Evolutionary conservation across 2,888 invertebrate species (phyloP), one percentile per base, ranked within the genome.

Genomic region (Unio delphinus): DNA sequence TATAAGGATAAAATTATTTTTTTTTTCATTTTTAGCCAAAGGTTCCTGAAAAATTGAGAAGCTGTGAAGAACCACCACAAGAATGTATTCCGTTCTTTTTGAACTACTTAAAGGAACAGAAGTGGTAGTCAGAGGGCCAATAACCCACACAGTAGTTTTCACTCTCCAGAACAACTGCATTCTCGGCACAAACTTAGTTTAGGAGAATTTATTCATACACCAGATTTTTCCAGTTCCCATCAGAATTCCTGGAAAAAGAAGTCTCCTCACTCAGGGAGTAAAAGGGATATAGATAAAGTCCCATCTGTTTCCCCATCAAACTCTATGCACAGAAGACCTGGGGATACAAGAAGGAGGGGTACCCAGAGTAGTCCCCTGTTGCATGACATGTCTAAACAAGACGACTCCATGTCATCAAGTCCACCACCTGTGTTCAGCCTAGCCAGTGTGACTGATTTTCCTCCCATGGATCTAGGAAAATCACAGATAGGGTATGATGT

Each of bases 71-170:
- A 61, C 55, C 82, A 56, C 78, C 80, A 56, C 75, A 75, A 28
- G 86, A 87, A 63, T 87, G 86, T 73, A 77, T 87, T 30, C 86
- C 86, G 30, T 87, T 75, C 68, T 83, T 87, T 64, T 72, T 87
- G 30, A 86, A 87, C 78, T 86, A 83, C 64, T 70, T 87, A n/a
- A 69, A 86, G 23, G 86, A 85, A 63, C 15, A 76, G 77, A 30
- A 74, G 77, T 79, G 75, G 76, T 4, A 80, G 74, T 69, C 73
- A 72, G 28, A 55, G 30, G 57, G 26, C 15, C 11, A 71, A 65
- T 30, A 69, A 76, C 23, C 71, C 75, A 65, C 64, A 64, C n/a
- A 73, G 80, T 68, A 65, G 45, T 28, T 73, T 78, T 57, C 73
- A 71, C 23, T 75, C 77, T 5, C 77, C 77, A n/a, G 77, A 77